These are phyloP conservation scores for Coecobrya sp. DNA, from an alignment of 2,888 invertebrate species.

Conservation along the genomic window DNA sequence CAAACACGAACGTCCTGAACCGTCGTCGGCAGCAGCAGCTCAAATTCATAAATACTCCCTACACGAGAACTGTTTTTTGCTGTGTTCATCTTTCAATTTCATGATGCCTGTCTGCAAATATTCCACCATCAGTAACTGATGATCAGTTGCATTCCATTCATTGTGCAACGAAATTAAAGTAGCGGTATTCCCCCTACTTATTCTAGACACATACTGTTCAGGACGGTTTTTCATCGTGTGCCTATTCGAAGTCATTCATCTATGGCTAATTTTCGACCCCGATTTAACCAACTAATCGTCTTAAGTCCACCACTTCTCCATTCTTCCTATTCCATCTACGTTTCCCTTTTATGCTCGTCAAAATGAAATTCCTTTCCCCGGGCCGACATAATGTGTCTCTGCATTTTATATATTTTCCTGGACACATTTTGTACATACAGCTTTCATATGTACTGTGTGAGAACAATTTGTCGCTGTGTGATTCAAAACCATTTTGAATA, in stretches of 20 bases:
- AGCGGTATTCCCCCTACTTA: slow-evolving; percentile 1
- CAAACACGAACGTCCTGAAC: neutral
- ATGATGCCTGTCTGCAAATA: neutral
- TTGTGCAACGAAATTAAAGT: neutral
- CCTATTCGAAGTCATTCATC: slow-evolving; percentile 84
- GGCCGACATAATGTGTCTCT: neutral
- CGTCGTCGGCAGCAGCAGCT: neutral
- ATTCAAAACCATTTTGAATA: too few species aligned
- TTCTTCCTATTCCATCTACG: slow-evolving; percentile 31
- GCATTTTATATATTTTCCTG: neutral
- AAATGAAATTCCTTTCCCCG: slow-evolving; percentile 55
- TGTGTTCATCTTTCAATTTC: neutral
- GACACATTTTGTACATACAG: too few species aligned
- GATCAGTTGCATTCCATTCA: neutral
- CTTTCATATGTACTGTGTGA: too few species aligned
- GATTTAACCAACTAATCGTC: slow-evolving; percentile 85
- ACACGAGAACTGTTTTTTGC: neutral
- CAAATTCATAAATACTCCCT: neutral
- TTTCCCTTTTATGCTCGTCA: neutral
- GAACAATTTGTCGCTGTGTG: too few species aligned
- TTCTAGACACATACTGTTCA: neutral
- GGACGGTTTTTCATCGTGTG: slow-evolving; percentile 52
- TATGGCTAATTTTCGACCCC: slow-evolving; percentile 84
- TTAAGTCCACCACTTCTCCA: slow-evolving; percentile 85
- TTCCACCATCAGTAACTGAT: neutral